Base-by-base conservation (phyloP, 2,888 invertebrate genomes). In the Caenorhabditis zanzibari region DNA sequence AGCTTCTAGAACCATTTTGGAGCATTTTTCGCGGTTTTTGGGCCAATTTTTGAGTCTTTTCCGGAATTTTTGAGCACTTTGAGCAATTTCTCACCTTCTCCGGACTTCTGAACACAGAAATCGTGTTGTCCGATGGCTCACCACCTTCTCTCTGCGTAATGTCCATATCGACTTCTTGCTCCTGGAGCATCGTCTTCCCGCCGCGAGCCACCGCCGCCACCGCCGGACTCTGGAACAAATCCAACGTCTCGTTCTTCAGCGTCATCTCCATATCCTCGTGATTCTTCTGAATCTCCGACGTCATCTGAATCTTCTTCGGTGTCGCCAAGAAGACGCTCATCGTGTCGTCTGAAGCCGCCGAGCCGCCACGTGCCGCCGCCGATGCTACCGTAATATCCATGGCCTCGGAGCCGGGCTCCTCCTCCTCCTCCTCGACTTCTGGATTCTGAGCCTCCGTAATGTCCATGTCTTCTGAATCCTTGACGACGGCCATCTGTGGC, bases 331-430 rank as follows among this genome's bases (percentile, higher is more conserved):
- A 32, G 7, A 32, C 32, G 32, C 7, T 7, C 32, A 32, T 32
- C 32, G 32, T 32, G 32, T 32, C 32, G 32, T 32, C 7, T 7
- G 32, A 7, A 32, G 61, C 28, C 0, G 61, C 44, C 41, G n/a
- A n/a, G n/a, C n/a, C n/a, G n/a, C n/a, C n/a, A n/a, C n/a, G n/a
- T n/a, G n/a, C n/a, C n/a, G n/a, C n/a, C n/a, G n/a, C n/a, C n/a
- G n/a, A n/a, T n/a, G n/a, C n/a, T n/a, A 26, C 10, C 24, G 63
- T 44, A 6, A 63, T 63, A 10, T 63, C 63, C 63, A 63, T 63
- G 6, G 24, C 63, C 26, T 63, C 44, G 7, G 63, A 63, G 3
- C 59, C 59, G 0, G 54, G 54, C 24, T 54, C 54, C 49, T 2
- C 19, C n/a, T 49, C 49, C 22, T 49, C 19, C 7, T 7, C n/a